These are phyloP conservation scores for Parnassius smintheus DNA, from an alignment of 2,888 invertebrate species.

Conservation along the genomic window DNA sequence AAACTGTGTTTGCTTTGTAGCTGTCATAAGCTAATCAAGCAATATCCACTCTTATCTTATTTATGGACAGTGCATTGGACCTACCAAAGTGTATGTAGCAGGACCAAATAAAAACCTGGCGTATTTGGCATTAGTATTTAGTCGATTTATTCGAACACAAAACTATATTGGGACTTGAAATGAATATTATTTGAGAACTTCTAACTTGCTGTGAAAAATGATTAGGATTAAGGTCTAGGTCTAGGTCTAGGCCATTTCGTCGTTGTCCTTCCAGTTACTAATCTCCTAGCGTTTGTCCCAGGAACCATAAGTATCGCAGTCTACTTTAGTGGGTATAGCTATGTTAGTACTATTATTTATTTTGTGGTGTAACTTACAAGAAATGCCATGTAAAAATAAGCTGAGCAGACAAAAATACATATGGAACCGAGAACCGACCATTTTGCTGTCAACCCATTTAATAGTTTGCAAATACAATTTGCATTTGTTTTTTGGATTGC, in stretches of 20 bases:
- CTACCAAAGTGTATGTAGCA: background rate
- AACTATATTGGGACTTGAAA: too few species aligned
- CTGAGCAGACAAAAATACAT: slow-evolving; percentile 29
- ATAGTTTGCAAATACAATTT: slow-evolving; percentile 40
- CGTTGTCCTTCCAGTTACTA: slow-evolving; percentile 1
- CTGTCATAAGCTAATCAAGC: too few species aligned
- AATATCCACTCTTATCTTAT: too few species aligned
- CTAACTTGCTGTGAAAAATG: too few species aligned
- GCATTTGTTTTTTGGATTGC: slow-evolving; percentile 56
- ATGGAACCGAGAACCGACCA: slow-evolving; percentile 40
- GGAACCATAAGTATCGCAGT: slow-evolving; percentile 40
- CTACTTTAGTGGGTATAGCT: background rate
- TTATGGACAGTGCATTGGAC: background rate
- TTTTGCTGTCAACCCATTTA: slow-evolving; percentile 54
- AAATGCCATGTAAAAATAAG: background rate
- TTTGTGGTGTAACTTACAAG: background rate
- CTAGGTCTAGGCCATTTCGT: too few species aligned
- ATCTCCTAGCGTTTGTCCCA: slow-evolving; percentile 34
- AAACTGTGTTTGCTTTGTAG: too few species aligned
- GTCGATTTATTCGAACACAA: too few species aligned
- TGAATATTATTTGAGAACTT: too few species aligned
- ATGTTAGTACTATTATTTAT: background rate
- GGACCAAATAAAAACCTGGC: background rate
- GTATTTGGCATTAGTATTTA: background rate
- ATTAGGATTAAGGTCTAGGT: too few species aligned